Conservation (phyloP, 2,113 vertebrate genomes). For the Cynopterus brachyotis region DNA sequence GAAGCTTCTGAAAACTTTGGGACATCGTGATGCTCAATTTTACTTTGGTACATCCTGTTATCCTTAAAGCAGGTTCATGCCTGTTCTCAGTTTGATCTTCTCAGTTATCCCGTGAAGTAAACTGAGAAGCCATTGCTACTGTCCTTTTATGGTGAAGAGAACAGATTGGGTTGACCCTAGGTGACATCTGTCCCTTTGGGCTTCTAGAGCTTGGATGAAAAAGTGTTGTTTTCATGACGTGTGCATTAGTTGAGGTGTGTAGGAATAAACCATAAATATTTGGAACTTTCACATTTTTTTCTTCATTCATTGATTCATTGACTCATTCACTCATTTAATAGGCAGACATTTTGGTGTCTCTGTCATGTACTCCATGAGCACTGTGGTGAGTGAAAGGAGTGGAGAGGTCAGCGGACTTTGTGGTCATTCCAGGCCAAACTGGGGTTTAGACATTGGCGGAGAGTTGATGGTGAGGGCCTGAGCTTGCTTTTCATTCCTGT, state of each 20-base stretch:
- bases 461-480: background rate
- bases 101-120: background rate
- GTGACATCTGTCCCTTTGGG: background rate
- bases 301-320: background rate
- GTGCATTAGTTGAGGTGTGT: background rate
- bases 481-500: background rate
- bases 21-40: background rate
- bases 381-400: background rate
- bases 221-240: background rate
- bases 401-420: background rate
- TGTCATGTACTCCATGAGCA: background rate
- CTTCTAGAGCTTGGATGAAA: background rate
- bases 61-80: background rate
- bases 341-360: background rate
- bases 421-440: background rate
- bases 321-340: background rate
- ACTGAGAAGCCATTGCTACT: background rate
- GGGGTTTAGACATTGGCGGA: background rate
- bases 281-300: background rate
- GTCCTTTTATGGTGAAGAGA: background rate
- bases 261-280: background rate
- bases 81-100: background rate
- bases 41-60: background rate
- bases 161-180: background rate
- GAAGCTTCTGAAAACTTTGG: background rate